Percentiles rank a stretch among this genome's conserved stretches.
Evolutionary conservation across 2,113 vertebrate genomes (phyloP).

Genomic region (Blennius ocellaris): DNA sequence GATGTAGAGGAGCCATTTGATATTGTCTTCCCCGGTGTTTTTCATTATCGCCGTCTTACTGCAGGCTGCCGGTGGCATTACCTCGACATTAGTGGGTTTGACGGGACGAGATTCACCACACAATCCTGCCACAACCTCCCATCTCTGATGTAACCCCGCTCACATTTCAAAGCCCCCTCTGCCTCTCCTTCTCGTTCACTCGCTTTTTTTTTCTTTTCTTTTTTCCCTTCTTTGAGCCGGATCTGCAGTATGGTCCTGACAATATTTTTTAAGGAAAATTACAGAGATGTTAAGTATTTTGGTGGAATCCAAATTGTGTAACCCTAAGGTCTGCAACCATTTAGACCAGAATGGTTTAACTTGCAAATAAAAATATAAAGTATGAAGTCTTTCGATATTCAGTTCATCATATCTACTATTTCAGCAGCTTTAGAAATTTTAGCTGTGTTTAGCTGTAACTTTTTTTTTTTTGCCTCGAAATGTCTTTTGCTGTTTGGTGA

Average conservation of each 20-base stretch:
- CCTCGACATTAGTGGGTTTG: constrained; percentile 91
- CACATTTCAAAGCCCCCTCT: constrained; percentile 74
- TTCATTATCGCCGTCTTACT: constrained; percentile 98
- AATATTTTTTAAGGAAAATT: constrained; percentile 49
- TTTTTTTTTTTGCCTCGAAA: too few relatives aligned
- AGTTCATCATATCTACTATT: too few relatives aligned
- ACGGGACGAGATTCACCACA: constrained; percentile 94
- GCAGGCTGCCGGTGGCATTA: constrained; percentile 94
- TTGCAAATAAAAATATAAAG: not conserved
- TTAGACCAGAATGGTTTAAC: too few relatives aligned
- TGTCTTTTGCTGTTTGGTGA: too few relatives aligned
- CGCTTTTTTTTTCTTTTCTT: constrained; percentile 53
- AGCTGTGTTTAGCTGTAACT: too few relatives aligned
- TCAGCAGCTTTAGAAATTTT: too few relatives aligned
- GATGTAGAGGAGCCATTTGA: constrained; percentile 99
- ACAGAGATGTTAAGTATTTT: constrained; percentile 43
- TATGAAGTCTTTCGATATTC: too few relatives aligned
- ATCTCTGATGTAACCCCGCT: constrained; percentile 73
- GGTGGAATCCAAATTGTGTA: constrained; percentile 17
- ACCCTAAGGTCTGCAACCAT: too few relatives aligned
- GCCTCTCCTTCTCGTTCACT: constrained; percentile 61
- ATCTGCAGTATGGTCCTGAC: constrained; percentile 56
- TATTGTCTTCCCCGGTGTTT: constrained; percentile 99
- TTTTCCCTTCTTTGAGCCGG: constrained; percentile 45
- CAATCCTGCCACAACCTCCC: constrained; percentile 93